Conservation (phyloP, 2,888 invertebrate genomes). For the Parascotia fuliginaria region DNA sequence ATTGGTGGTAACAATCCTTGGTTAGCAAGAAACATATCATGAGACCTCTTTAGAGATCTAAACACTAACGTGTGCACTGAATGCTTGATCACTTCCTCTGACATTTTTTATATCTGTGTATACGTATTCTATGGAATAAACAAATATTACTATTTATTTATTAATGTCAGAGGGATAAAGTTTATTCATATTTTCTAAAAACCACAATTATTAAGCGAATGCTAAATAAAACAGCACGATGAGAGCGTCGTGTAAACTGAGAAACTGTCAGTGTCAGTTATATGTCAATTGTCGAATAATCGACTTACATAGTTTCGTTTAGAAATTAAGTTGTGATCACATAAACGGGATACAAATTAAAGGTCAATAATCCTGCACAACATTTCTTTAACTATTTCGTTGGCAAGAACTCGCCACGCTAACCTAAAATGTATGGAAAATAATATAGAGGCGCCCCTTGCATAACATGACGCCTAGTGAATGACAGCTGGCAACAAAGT, state of each 20-base stretch:
- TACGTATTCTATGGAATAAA: no score
- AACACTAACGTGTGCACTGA: slow-evolving; percentile 99
- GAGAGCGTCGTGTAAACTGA: slow-evolving; percentile 27
- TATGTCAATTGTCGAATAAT: not conserved
- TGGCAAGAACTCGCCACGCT: no score
- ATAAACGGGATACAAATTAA: not conserved
- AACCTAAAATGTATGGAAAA: no score
- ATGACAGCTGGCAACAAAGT: no score
- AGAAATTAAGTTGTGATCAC: not conserved
- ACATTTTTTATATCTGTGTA: no score
- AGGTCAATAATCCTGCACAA: no score
- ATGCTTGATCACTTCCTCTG: slow-evolving; percentile 96
- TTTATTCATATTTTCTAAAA: not conserved
- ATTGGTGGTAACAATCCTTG: slow-evolving; percentile 93
- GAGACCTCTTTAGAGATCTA: slow-evolving; percentile 97
- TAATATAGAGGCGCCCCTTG: no score
- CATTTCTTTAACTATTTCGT: no score
- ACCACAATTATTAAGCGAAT: no score
- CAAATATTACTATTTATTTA: not conserved
- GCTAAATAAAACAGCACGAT: slow-evolving; percentile 18
- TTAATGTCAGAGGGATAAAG: not conserved
- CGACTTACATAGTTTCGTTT: not conserved
- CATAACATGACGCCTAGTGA: no score
- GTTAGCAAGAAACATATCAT: slow-evolving; percentile 98
- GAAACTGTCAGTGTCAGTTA: not conserved